Percentiles rank a stretch among this genome's conserved stretches.
Conservation (phyloP, 2,797 vertebrate species). For the Alosa sapidissima region DNA sequence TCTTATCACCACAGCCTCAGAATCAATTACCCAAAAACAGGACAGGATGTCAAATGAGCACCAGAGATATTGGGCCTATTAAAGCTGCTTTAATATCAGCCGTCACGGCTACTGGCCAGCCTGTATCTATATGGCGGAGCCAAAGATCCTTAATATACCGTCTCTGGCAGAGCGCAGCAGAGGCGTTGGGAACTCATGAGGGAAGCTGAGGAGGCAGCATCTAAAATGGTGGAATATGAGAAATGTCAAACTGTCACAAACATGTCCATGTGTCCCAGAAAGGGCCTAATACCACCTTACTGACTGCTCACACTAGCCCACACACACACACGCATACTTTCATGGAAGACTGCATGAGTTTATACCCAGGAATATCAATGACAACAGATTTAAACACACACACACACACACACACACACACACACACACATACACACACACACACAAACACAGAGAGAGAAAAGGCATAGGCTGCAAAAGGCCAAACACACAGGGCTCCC, state of each 20-base stretch:
- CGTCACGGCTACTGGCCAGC: background rate
- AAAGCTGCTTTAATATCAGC: background rate
- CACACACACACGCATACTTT: conserved; percentile 32
- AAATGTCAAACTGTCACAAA: conserved; percentile 52
- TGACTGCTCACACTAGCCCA: background rate
- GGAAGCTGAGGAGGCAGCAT: background rate
- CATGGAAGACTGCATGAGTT: too few species aligned
- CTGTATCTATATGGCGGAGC: background rate
- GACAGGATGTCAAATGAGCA: background rate
- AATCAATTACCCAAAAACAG: background rate
- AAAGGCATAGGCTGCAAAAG: too few species aligned
- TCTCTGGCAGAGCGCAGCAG: background rate
- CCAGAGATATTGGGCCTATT: background rate
- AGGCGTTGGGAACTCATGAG: background rate
- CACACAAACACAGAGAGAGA: background rate
- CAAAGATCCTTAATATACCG: too few species aligned
- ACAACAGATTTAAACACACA: too few species aligned
- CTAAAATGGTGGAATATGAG: conserved; percentile 34
- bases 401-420: too few species aligned
- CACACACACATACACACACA: too few species aligned
- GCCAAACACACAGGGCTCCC: too few species aligned
- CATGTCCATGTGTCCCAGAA: conserved; percentile 45
- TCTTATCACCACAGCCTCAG: background rate
- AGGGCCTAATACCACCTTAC: conserved; percentile 11
- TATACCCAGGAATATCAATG: too few species aligned